A percentile compares a stretch with the other conserved stretches of the same genome.
Conservation (phyloP, 2,113 vertebrate genomes). For the Ictalurus furcatus region DNA sequence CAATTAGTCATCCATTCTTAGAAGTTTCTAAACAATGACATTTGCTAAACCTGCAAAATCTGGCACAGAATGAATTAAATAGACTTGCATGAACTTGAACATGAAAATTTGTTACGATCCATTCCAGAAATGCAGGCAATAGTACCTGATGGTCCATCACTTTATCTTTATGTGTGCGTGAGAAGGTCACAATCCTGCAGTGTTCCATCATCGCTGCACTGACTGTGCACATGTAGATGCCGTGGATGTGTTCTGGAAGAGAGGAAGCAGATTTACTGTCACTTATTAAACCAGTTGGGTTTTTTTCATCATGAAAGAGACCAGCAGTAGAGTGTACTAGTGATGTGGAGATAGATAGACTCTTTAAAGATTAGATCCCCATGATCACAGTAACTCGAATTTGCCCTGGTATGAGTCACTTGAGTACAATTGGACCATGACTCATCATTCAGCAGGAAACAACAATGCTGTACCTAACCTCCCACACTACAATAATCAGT, state of each 20-base stretch:
- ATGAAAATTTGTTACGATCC: not conserved
- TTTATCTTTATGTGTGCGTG: constrained; percentile 48
- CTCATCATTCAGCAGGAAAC: not conserved
- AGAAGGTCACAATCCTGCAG: constrained; percentile 72
- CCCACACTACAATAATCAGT: not conserved
- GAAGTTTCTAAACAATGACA: not conserved
- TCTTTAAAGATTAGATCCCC: not conserved
- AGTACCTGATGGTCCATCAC: constrained; percentile 62
- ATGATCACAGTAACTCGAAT: not conserved
- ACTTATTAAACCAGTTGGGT: not conserved
- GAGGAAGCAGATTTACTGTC: constrained; percentile 11
- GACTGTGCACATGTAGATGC: constrained; percentile 77
- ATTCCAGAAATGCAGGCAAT: not conserved
- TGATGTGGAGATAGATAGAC: not conserved
- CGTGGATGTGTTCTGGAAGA: constrained; percentile 76
- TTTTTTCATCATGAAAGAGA: not conserved
- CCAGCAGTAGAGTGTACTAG: not conserved
- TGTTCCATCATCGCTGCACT: constrained; percentile 68
- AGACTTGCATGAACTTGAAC: not conserved
- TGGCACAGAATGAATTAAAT: not conserved
- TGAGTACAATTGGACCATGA: not conserved
- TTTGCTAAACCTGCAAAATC: not conserved
- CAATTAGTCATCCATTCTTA: not conserved
- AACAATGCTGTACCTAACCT: not conserved
- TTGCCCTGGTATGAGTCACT: not conserved